Evolutionary conservation across 1,140 invertebrate species (phyloP), one percentile per base, ranked within the genome.

Genomic region (Batillaria attramentaria): DNA sequence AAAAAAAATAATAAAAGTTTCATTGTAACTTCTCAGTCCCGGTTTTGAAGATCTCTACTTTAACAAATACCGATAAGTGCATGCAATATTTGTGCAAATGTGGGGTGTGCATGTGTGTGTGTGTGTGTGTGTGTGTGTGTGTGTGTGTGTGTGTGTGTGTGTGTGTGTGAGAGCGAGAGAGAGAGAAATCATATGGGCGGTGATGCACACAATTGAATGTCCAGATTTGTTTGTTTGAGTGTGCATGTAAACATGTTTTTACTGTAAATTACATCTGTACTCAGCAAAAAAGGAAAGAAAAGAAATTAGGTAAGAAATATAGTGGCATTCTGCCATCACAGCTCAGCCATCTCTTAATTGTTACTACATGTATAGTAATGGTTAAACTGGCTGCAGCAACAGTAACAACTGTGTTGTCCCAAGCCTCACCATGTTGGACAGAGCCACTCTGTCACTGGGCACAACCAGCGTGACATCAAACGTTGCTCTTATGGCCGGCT

Each of bases 401-500:
- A n/a, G n/a, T n/a, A n/a, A n/a, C n/a, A n/a, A n/a, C n/a, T n/a
- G n/a, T n/a, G n/a, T n/a, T n/a, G n/a, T n/a, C n/a, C n/a, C n/a
- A 83, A 54, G 31, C 81, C 88, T 89, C 91, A 94, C 94, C 97
- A 99, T 99, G 89, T 99, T 99, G 16, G 97, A 99, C 28, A 99
- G 92, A 43, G 96, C 96, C 13, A 96, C 94, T 73, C 85, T 84
- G 80, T 92, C 89, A 60, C 90, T 87, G 4, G 96, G 95, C 77
- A 97, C 95, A 84, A 94, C 93, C 13, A 99, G 91, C 0, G 94
- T 95, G 72, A 99, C 95, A 89, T 97, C 95, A 93, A 99, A 99
- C 2, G 96, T 97, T 5, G 97, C 95, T 91, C 99, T 99, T 10
- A 97, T 93, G 20, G 96, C 95, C 43, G 97, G 98, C 90, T 99